These are phyloP conservation scores for Willisornis vidua DNA, from an alignment of 2,113 vertebrate species.

Conservation along the genomic window DNA sequence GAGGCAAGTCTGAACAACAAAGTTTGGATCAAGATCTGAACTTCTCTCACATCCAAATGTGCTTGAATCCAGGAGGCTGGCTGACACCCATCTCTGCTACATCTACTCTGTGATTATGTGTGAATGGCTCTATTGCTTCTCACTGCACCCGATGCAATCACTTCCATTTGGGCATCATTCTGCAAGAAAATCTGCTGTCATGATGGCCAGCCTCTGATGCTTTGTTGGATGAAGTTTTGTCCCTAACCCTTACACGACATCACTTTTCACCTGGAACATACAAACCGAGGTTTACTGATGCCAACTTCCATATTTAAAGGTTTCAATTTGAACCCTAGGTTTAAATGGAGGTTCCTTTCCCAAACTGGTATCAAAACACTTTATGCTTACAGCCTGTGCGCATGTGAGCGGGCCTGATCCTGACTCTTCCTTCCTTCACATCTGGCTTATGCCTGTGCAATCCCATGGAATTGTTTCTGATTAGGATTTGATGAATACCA, in stretches of 20 bases:
- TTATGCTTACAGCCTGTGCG: background rate
- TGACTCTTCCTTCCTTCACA: constrained; percentile 1
- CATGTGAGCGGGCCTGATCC: background rate
- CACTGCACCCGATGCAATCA: background rate
- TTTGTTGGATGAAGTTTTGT: background rate
- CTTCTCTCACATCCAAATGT: constrained; percentile 8
- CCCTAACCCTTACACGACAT: background rate
- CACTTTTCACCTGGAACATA: constrained; percentile 29
- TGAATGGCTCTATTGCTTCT: constrained; percentile 36
- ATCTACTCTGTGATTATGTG: constrained; percentile 48
- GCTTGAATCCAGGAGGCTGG: constrained; percentile 28
- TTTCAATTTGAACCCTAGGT: background rate
- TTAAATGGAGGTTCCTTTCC: background rate
- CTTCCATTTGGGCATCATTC: constrained; percentile 50
- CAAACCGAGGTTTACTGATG: background rate
- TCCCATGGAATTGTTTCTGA: constrained; percentile 5
- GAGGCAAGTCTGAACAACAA: constrained; percentile 51
- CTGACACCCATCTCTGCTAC: constrained; percentile 37
- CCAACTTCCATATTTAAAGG: constrained; percentile 35
- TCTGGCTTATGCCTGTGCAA: constrained; percentile 28
- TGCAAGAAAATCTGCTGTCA: constrained; percentile 41
- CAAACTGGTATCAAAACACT: background rate
- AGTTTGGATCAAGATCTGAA: constrained; percentile 56
- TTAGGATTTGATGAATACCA: constrained; percentile 31
- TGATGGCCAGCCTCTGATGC: background rate